These are phyloP conservation scores for Petrophora chlorosata DNA, from an alignment of 2,888 invertebrate genomes.

Conservation along the genomic window DNA sequence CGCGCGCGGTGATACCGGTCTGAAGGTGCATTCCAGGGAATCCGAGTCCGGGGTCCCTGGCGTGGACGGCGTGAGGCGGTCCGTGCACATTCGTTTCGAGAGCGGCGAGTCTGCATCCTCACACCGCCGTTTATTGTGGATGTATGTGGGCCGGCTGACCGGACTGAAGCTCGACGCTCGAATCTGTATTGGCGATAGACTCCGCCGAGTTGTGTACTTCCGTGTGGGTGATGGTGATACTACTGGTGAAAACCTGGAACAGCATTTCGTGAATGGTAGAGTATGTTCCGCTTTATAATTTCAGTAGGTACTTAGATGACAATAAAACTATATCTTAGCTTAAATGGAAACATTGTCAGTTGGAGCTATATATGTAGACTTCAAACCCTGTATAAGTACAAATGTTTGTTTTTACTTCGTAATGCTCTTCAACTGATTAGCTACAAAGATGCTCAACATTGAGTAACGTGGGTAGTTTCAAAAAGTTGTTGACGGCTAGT, in stretches of 20 bases:
- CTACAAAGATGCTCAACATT: too few species aligned
- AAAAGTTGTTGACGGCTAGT: too few species aligned
- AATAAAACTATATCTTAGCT: too few species aligned
- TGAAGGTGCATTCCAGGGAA: conserved; percentile 76
- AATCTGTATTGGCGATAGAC: conserved; percentile 94
- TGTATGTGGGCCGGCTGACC: conserved; percentile 80
- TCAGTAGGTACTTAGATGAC: too few species aligned
- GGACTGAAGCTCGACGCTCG: conserved; percentile 90
- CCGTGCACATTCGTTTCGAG: conserved; percentile 72
- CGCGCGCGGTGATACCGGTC: conserved; percentile 74
- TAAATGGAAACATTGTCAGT: too few species aligned
- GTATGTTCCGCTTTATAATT: too few species aligned
- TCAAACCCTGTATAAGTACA: too few species aligned
- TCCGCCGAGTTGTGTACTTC: conserved; percentile 91
- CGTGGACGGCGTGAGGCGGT: conserved; percentile 65
- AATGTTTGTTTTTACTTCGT: too few species aligned
- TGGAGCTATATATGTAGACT: too few species aligned
- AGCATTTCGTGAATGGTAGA: neutral
- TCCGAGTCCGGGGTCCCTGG: conserved; percentile 77
- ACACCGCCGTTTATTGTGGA: conserved; percentile 85
- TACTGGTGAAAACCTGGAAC: conserved; percentile 78
- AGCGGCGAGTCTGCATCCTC: conserved; percentile 83
- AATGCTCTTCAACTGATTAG: too few species aligned
- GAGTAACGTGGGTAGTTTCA: too few species aligned
- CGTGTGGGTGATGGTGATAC: conserved; percentile 94